phyloP scores from a whole-genome alignment of 2,113 vertebrate genomes.

The Nematolebias whitei region DNA sequence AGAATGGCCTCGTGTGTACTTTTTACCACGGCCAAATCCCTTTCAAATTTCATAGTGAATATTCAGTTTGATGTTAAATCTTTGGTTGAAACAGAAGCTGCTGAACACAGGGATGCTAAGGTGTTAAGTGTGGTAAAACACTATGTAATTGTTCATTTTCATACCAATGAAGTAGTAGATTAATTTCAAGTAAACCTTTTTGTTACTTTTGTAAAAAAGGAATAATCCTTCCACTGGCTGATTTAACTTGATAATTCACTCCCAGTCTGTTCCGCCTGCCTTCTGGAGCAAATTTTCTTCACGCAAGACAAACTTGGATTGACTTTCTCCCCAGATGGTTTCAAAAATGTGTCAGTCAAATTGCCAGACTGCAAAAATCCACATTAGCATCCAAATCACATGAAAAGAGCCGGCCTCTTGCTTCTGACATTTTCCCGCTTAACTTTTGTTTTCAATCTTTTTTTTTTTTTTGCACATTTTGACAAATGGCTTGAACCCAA shows the following conservation, averaged over 20 bases:
- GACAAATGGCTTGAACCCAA: background rate
- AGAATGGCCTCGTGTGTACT: background rate
- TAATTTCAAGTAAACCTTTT: too few relatives aligned
- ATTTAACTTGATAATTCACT: background rate
- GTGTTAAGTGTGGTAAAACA: too few relatives aligned
- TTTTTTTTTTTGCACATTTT: background rate
- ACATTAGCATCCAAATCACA: constrained; percentile 13
- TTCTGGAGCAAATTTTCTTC: background rate
- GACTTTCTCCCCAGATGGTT: constrained; percentile 30
- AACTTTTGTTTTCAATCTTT: background rate
- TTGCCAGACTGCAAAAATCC: background rate
- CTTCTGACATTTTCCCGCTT: constrained; percentile 18
- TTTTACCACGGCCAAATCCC: background rate
- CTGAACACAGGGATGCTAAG: background rate
- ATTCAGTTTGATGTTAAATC: background rate
- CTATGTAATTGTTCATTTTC: too few relatives aligned
- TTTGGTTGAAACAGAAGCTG: background rate
- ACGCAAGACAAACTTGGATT: constrained; percentile 6
- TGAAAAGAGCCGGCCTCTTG: constrained; percentile 18
- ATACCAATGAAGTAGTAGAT: too few relatives aligned
- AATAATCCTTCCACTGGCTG: background rate
- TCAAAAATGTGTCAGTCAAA: constrained; percentile 13
- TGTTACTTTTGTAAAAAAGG: too few relatives aligned
- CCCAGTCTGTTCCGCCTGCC: too few relatives aligned
- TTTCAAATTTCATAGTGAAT: background rate